Evolutionary conservation across 2,113 vertebrate species (phyloP), one percentile per base, ranked within the genome.

Genomic region (Pandion haliaetus): DNA sequence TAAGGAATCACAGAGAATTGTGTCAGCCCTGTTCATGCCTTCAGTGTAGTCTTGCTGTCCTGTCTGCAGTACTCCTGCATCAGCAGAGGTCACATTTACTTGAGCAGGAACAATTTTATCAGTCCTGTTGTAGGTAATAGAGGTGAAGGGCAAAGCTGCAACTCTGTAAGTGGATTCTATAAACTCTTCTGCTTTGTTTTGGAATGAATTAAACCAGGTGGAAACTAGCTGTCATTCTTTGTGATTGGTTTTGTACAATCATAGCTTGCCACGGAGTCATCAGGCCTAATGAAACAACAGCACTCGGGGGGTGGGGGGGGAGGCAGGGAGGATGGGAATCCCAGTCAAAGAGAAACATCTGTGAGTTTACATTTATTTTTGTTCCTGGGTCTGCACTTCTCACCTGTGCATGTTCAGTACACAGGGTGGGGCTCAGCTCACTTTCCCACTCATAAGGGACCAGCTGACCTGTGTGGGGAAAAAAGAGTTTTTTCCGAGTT

Each of bases 301-400:
- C 44, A 70, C 29, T 14, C 10, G 9, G 3, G 2, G 15, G 12
- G 9, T 8, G 4, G 4, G 12, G 9, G 10, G 4, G 4, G 18
- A 13, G 12, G 24, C 6, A 36, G 16, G 8, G 5, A 7, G 32
- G 32, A 19, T 16, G 28, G 31, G 7, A 36, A 47, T 58, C 62
- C 50, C 79, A n/a, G 9, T 31, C n/a, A 8, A 49, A 63, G 50
- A 18, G 38, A 59, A 34, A 11, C n/a, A 17, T n/a, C 32, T 38
- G n/a, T 66, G 57, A 24, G 8, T 63, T 82, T 25, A 66, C 19
- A 26, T 47, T n/a, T n/a, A 40, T 55, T 82, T 79, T 26, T 44
- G 34, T 50, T 58, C 55, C 44, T 88, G 58, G 20, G 49, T 81
- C 83, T 54, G 19, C 31, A 11, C 8, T 40, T 52, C 63, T 81